These are phyloP conservation scores for Agriopis aurantiaria DNA, from an alignment of 2,888 invertebrate genomes.

Conservation along the genomic window DNA sequence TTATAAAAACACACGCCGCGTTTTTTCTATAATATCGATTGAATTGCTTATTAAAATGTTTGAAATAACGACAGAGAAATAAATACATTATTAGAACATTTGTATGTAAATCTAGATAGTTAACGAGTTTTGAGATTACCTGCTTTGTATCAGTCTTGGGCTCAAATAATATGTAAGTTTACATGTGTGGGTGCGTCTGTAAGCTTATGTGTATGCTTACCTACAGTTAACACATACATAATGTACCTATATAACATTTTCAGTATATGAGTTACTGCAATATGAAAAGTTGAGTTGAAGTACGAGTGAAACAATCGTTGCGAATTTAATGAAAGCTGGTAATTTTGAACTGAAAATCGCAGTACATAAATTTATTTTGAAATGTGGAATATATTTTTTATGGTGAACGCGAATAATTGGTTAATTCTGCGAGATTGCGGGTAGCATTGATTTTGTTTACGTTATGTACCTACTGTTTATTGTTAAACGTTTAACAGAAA, in stretches of 20 bases:
- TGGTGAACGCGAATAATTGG: background rate
- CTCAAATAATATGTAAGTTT: slow-evolving; percentile 11
- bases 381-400: slow-evolving; percentile 1
- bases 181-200: slow-evolving; percentile 12
- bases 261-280: slow-evolving; percentile 15
- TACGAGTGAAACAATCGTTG: slow-evolving; percentile 17
- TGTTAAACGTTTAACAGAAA: background rate
- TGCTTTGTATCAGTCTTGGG: slow-evolving; percentile 26
- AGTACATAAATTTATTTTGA: slow-evolving; percentile 11
- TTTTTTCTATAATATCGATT: slow-evolving; percentile 28
- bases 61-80: slow-evolving; percentile 37
- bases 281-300: slow-evolving; percentile 29
- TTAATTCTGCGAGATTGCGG: background rate
- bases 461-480: background rate
- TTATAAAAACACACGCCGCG: slow-evolving; percentile 28
- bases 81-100: slow-evolving; percentile 44
- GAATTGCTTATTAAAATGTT: slow-evolving; percentile 38
- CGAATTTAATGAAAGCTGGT: slow-evolving; percentile 22
- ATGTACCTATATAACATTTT: slow-evolving; percentile 13
- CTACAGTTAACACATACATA: slow-evolving; percentile 2
- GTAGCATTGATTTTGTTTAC: background rate
- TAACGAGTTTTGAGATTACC: slow-evolving; percentile 37
- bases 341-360: slow-evolving; percentile 23
- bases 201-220: background rate
- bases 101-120: slow-evolving; percentile 40